Base-by-base conservation (phyloP, 1,140 invertebrate genomes). In the Cyrtorhinus lividipennis region DNA sequence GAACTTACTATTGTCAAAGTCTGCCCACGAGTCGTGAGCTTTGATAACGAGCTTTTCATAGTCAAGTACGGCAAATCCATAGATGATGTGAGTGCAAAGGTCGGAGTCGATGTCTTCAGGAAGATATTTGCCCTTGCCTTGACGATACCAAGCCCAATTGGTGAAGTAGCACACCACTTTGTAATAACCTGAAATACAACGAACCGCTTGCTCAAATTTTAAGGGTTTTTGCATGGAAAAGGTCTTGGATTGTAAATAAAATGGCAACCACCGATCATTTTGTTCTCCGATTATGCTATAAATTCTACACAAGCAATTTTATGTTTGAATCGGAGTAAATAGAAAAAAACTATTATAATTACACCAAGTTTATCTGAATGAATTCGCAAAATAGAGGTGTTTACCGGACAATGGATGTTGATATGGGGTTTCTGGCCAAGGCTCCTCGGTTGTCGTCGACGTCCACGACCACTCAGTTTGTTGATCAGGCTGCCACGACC, bases 131-230 rank as follows among this genome's bases (percentile, higher is more conserved):
- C 88, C 91, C 15, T 80, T 68, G 0, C 88, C 88, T 65, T 81
- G 82, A n/a, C 89, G 77, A 67, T 92, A 92, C 87, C 91, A 93
- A 0, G 91, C 88, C 92, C 92, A 95, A 69, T 94, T 95, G 0
- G 90, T 93, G 70, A 92, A 94, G 71, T 95, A 95, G 68, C 91
- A 95, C 0, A 94, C 87, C 0, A 95, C 76, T 73, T 90, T 83
- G 66, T 80, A 85, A 56, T 53, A 53, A 20, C 48, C 48, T 53
- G 48, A 8, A 53, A 53, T 53, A 44, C 38, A n/a, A 44, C 38
- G 38, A 44, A n/a, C n/a, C n/a, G n/a, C n/a, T n/a, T n/a, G n/a
- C n/a, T n/a, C n/a, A n/a, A n/a, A n/a, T n/a, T n/a, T n/a, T n/a
- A n/a, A n/a, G n/a, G n/a, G n/a, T n/a, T n/a, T n/a, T n/a, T n/a